A percentile compares a stretch with the other conserved stretches of the same genome.
phyloP scores from a whole-genome alignment of 2,888 invertebrate genomes.

The Temnothorax rugatulus region DNA sequence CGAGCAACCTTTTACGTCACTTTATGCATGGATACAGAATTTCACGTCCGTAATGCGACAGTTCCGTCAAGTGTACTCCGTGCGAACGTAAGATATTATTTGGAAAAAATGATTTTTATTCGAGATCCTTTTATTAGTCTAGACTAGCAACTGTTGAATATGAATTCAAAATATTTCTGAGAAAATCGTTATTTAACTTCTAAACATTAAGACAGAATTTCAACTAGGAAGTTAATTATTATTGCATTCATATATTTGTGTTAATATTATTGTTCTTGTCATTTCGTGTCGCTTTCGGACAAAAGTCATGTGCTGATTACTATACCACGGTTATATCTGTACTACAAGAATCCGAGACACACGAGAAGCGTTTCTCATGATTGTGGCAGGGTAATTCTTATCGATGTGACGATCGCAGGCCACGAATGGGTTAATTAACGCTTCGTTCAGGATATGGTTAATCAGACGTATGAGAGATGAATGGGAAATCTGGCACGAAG shows the following conservation, averaged over 20 bases:
- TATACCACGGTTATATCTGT: background rate
- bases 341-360: background rate
- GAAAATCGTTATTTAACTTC: too few relatives aligned
- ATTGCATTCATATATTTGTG: background rate
- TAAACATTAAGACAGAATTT: background rate
- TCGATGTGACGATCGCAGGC: constrained; percentile 14
- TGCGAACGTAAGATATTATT: too few relatives aligned
- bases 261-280: background rate
- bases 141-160: too few relatives aligned
- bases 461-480: constrained; percentile 30
- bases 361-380: constrained; percentile 30
- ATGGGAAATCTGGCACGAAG: constrained; percentile 25
- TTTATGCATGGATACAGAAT: too few relatives aligned
- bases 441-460: constrained; percentile 38
- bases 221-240: background rate
- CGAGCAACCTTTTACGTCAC: too few relatives aligned
- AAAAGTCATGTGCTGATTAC: background rate
- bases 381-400: constrained; percentile 1
- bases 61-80: too few relatives aligned
- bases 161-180: too few relatives aligned
- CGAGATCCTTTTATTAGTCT: too few relatives aligned
- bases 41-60: too few relatives aligned
- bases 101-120: too few relatives aligned
- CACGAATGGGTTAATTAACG: constrained; percentile 24
- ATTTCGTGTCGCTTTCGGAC: background rate